phyloP scores from a whole-genome alignment of 2,797 vertebrate species.

The Malurus leucopterus region DNA sequence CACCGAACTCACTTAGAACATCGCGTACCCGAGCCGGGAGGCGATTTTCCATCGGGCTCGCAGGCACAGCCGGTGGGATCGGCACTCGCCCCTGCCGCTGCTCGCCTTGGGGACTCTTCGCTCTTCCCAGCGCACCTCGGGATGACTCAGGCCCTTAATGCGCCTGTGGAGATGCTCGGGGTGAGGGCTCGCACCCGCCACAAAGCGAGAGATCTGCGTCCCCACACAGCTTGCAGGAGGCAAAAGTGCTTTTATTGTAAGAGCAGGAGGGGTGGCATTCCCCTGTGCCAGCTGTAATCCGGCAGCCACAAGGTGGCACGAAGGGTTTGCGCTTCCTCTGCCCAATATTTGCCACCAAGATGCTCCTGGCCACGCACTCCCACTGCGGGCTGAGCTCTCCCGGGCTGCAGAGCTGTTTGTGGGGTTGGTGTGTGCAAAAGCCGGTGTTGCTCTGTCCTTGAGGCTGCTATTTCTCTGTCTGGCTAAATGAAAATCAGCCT shows the following conservation, averaged over 20 bases:
- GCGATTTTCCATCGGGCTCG: background rate
- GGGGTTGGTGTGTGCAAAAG: accelerated
- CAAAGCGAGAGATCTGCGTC: accelerated
- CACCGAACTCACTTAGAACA: conserved; percentile 12
- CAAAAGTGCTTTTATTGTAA: background rate
- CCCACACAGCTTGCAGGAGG: background rate
- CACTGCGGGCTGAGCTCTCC: accelerated
- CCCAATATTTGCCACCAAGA: accelerated
- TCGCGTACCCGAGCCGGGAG: background rate
- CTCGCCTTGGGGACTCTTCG: background rate
- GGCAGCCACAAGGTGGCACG: background rate
- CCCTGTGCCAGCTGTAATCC: background rate
- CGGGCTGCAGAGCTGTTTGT: accelerated
- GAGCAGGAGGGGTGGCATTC: background rate
- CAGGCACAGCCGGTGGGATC: background rate
- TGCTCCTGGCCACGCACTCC: background rate
- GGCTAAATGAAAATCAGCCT: background rate
- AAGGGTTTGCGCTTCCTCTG: background rate
- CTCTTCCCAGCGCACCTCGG: background rate
- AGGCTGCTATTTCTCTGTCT: background rate
- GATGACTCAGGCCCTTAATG: conserved; percentile 1
- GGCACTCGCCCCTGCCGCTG: background rate
- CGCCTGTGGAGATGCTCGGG: background rate
- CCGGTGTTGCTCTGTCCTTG: background rate
- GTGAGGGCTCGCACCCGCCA: background rate